Evolutionary conservation across 2,113 vertebrate species (phyloP).

Genomic region (Pteropus alecto): DNA sequence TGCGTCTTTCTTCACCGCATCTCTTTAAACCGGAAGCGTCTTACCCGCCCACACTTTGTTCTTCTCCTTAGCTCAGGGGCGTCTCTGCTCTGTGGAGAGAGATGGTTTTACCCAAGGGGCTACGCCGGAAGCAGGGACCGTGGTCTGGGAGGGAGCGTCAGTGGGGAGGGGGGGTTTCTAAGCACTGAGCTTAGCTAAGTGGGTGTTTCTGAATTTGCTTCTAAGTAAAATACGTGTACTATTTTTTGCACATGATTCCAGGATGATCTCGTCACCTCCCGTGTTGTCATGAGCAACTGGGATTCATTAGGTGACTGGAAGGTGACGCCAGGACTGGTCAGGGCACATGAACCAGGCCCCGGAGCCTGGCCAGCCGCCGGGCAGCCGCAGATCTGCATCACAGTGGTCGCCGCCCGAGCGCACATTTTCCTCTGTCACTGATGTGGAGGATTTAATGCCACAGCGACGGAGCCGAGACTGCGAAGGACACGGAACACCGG

Average conservation of each 20-base stretch:
- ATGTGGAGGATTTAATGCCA: not conserved
- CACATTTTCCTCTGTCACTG: conserved; percentile 21
- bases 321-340: too few species aligned
- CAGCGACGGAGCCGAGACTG: not conserved
- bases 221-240: not conserved
- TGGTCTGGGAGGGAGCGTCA: rapidly evolving
- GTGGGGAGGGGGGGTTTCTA: rapidly evolving
- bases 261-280: too few species aligned
- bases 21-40: not conserved
- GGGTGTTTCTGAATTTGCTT: not conserved
- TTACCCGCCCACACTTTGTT: not conserved
- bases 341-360: too few species aligned
- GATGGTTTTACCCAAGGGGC: not conserved
- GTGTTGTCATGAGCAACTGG: too few species aligned
- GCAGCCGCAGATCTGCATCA: not conserved
- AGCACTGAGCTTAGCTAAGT: rapidly evolving
- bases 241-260: not conserved
- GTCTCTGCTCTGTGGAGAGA: not conserved
- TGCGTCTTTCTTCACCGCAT: not conserved
- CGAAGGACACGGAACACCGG: not conserved
- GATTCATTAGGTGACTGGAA: rapidly evolving
- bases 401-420: not conserved
- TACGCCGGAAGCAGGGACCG: not conserved
- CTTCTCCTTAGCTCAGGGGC: not conserved
- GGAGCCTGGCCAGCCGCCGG: too few species aligned